Evolutionary conservation across 2,888 invertebrate genomes (phyloP).

Genomic region (Eupithecia pulchellata): DNA sequence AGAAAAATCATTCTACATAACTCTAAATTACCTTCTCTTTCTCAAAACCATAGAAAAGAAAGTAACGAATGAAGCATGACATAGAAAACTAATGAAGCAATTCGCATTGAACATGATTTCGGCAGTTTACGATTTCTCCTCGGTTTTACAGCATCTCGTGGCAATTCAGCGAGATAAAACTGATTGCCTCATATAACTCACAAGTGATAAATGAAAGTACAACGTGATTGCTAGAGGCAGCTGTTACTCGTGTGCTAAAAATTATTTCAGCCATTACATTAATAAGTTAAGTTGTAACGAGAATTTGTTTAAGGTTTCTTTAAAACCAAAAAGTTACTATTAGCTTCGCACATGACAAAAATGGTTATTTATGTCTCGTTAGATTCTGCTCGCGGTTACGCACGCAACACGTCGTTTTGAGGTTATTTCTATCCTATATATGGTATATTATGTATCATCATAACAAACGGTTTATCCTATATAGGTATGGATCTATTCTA

Average conservation of each 20-base stretch:
- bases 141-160: slow-evolving; percentile 27
- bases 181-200: slow-evolving; percentile 64
- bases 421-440: no score
- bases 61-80: background rate
- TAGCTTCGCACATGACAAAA: background rate
- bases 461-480: no score
- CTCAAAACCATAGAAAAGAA: background rate
- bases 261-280: slow-evolving; percentile 34
- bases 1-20: no score
- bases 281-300: slow-evolving; percentile 29
- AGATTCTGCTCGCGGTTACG: no score
- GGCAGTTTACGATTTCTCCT: slow-evolving; percentile 23
- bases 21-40: background rate
- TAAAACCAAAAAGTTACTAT: background rate
- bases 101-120: slow-evolving; percentile 20
- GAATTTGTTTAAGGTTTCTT: slow-evolving; percentile 12
- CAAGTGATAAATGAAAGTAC: slow-evolving; percentile 63
- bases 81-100: slow-evolving; percentile 11
- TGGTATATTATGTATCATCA: no score
- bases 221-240: slow-evolving; percentile 61
- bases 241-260: slow-evolving; percentile 52
- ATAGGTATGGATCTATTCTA: no score
- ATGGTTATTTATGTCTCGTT: no score
- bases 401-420: no score
- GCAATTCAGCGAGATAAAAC: slow-evolving; percentile 41